Conservation (phyloP, 1,140 invertebrate species). For the Diachasmimorpha longicaudata region DNA sequence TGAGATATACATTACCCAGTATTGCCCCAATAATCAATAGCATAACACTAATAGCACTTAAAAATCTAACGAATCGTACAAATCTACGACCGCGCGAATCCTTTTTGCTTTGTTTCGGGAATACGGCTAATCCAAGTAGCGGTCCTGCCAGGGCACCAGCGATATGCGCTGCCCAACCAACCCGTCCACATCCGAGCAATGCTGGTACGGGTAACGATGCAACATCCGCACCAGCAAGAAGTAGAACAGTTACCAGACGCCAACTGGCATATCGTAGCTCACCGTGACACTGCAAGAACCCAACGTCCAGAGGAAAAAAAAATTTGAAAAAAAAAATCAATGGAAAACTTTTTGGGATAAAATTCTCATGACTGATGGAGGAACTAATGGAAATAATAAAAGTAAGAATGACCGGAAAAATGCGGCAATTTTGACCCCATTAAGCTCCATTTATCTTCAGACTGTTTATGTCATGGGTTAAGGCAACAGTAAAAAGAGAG, state of each 20-base stretch:
- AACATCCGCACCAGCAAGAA: slow-evolving; percentile 68
- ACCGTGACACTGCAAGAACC: slow-evolving; percentile 65
- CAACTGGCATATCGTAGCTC: slow-evolving; percentile 67
- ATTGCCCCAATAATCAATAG: slow-evolving; percentile 55
- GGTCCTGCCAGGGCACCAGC: slow-evolving; percentile 81
- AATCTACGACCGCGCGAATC: slow-evolving; percentile 53
- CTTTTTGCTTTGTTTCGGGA: slow-evolving; percentile 63
- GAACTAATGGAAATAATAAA: no score
- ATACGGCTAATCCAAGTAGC: slow-evolving; percentile 78
- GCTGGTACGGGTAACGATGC: slow-evolving; percentile 57
- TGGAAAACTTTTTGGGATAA: neutral
- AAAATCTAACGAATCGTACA: slow-evolving; percentile 53
- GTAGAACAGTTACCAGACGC: slow-evolving; percentile 66
- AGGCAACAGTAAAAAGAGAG: no score
- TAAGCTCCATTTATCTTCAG: no score
- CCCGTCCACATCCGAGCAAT: slow-evolving; percentile 57
- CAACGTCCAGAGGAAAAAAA: neutral
- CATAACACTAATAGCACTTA: slow-evolving; percentile 52
- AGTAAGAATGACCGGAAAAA: no score
- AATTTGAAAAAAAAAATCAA: neutral
- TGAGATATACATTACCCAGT: slow-evolving; percentile 56
- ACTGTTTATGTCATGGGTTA: no score
- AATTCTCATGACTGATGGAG: neutral
- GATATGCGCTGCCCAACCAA: slow-evolving; percentile 82
- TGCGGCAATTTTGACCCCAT: no score